Evolutionary conservation across 2,888 invertebrate genomes (phyloP).

Genomic region (Platypus cylindrus): DNA sequence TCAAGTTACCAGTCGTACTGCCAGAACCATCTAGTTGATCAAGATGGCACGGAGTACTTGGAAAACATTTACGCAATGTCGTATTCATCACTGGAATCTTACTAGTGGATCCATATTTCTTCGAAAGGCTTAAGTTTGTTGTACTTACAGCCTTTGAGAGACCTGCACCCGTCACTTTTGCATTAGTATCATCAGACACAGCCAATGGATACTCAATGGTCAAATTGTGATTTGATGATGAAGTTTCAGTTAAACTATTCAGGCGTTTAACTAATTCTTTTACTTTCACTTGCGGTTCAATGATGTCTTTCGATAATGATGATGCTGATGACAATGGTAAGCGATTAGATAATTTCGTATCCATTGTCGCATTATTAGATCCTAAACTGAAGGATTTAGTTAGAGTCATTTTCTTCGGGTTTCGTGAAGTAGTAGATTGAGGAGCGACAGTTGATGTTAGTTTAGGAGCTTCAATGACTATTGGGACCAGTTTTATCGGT

Average conservation of each 20-base stretch:
- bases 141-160: slow-evolving; percentile 27
- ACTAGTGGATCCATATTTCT: slow-evolving; percentile 19
- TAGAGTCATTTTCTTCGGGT: too few relatives aligned
- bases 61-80: slow-evolving; percentile 27
- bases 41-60: slow-evolving; percentile 36
- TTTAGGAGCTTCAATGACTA: slow-evolving; percentile 5
- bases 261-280: slow-evolving; percentile 27
- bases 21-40: slow-evolving; percentile 26
- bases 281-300: slow-evolving; percentile 20
- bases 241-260: slow-evolving; percentile 23
- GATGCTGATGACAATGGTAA: too few relatives aligned
- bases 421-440: too few relatives aligned
- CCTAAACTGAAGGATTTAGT: too few relatives aligned
- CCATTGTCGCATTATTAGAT: too few relatives aligned
- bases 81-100: slow-evolving; percentile 32
- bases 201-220: too few relatives aligned
- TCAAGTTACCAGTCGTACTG: too few relatives aligned
- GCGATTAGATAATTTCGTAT: too few relatives aligned
- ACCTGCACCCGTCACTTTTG: slow-evolving; percentile 6
- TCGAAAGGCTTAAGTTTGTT: slow-evolving; percentile 24
- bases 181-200: slow-evolving; percentile 3
- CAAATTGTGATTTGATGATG: too few relatives aligned
- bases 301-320: slow-evolving; percentile 1
- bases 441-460: too few relatives aligned
- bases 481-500: slow-evolving; percentile 11